Percentiles rank a stretch among this genome's conserved stretches.
Conservation (phyloP, 2,797 vertebrate genomes). For the Myotis myotis region DNA sequence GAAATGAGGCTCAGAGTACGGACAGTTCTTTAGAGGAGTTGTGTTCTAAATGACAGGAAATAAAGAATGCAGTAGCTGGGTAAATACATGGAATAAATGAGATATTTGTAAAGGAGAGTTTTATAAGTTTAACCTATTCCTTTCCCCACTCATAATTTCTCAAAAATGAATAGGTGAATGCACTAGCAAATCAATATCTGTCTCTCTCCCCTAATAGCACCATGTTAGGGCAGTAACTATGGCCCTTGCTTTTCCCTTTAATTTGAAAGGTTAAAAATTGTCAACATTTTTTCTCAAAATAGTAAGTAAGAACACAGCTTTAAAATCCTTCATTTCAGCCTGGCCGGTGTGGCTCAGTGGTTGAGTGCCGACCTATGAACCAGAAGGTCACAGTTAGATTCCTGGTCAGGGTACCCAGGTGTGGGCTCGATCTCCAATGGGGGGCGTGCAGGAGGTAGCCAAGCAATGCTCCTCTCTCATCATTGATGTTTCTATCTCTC, state of each 20-base stretch:
- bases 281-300: slow-evolving; percentile 76
- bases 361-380: no score
- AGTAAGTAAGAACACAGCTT: slow-evolving; percentile 43
- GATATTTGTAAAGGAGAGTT: slow-evolving; percentile 32
- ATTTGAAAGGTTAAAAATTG: slow-evolving; percentile 63
- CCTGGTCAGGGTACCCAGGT: no score
- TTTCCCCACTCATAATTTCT: background rate
- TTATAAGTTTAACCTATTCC: background rate
- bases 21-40: slow-evolving; percentile 3
- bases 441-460: no score
- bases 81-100: background rate
- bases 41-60: slow-evolving; percentile 28
- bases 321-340: background rate
- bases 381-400: no score
- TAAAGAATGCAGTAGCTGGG: background rate
- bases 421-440: no score
- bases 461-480: no score
- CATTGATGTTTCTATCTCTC: no score
- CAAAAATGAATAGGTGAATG: background rate
- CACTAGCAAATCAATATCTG: background rate
- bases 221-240: background rate
- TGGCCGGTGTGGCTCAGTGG: no score
- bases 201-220: background rate
- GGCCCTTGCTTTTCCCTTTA: background rate
- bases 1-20: background rate